Base-by-base conservation (phyloP, 2,113 vertebrate genomes). In the Pogonocichla stellata region DNA sequence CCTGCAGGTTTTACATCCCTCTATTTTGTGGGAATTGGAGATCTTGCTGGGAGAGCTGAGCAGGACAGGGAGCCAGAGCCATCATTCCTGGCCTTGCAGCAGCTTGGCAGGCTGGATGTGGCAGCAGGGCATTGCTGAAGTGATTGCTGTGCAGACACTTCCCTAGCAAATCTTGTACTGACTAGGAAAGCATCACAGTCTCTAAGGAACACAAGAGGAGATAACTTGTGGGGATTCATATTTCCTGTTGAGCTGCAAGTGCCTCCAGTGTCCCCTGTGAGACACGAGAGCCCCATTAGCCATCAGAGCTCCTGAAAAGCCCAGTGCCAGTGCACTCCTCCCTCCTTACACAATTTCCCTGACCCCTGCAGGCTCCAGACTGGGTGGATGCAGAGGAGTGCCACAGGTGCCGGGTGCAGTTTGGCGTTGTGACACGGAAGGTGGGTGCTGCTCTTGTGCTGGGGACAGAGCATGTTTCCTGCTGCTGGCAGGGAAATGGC, bases 351-450 rank as follows among this genome's bases (percentile, higher is more conserved):
- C 5, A 4, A 5, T 40, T 93, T 47, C 50, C 57, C 17, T 86
- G 33, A 51, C 5, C 48, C 48, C 14, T 34, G 2, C 92, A 99
- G 99, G 99, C 99, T 72, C 99, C 99, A 0, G 99, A 99, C 92
- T 99, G 99, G 99, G 99, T 99, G 7, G 99, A 99, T 28, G 99
- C 99, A 1, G 99, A 99, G 96, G 99, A 99, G 84, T 99, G 99
- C 84, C 99, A 99, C 96, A 97, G 99, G 24, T 99, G 99, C 97
- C 98, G 99, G 58, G 99, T 99, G 90, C 99, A 99, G 97, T 99
- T 99, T 73, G 99, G 99, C 0, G 99, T 99, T 24, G 98, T 99
- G 97, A 99, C 99, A 1, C 98, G 99, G 81, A 99, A 99, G 98
- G 99, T 99, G 97, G 80, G 98, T 92, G 47, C 73, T 4, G 11